phyloP scores from a whole-genome alignment of 2,797 vertebrate species.

The Lacerta viridis region DNA sequence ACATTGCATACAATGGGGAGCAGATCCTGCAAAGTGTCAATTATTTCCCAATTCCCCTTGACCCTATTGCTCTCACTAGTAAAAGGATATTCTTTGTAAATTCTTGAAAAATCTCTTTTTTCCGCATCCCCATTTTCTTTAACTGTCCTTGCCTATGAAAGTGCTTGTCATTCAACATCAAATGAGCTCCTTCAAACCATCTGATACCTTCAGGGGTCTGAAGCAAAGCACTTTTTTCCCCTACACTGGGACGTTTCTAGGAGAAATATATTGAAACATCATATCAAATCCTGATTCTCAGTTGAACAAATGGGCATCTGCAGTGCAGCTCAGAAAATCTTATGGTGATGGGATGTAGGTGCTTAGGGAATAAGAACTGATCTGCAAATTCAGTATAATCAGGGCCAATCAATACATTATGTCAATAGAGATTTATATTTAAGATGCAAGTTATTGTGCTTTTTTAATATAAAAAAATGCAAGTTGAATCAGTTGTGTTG shows the following conservation, averaged over 20 bases:
- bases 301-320: conserved; percentile 1
- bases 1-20: not conserved
- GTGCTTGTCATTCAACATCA: conserved; percentile 25
- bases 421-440: no score
- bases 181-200: conserved; percentile 2
- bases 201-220: conserved; percentile 18
- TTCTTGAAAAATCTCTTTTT: not conserved
- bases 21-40: not conserved
- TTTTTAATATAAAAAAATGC: not conserved
- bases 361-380: not conserved
- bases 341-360: not conserved
- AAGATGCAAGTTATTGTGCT: no score
- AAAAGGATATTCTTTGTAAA: conserved; percentile 20
- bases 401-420: no score
- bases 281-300: not conserved
- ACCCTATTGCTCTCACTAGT: not conserved
- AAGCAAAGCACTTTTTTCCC: not conserved
- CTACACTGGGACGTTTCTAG: conserved; percentile 2
- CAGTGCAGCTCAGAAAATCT: not conserved
- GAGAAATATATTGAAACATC: conserved; percentile 13
- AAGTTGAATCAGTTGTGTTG: not conserved
- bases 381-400: no score
- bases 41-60: conserved; percentile 25
- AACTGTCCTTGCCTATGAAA: not conserved
- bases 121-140: not conserved